A percentile compares a stretch with the other conserved stretches of the same genome.
Evolutionary conservation across 1,140 invertebrate genomes (phyloP).

Genomic region (Eriosoma lanigerum): DNA sequence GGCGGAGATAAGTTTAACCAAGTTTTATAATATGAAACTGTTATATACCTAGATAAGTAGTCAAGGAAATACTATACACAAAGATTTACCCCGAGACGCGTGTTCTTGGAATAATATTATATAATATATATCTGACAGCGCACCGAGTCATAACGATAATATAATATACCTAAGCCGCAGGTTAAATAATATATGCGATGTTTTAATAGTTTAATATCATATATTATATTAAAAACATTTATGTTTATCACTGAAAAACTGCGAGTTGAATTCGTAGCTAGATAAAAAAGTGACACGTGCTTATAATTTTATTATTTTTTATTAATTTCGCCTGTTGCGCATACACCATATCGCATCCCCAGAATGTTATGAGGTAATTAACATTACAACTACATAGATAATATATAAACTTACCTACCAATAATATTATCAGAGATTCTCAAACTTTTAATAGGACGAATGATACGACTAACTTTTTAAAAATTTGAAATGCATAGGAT

Average conservation of each 20-base stretch:
- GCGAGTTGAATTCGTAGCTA: too few species aligned
- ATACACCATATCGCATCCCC: too few species aligned
- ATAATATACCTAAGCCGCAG: background rate
- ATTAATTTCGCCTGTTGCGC: slow-evolving; percentile 19
- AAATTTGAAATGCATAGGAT: too few species aligned
- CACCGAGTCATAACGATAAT: background rate
- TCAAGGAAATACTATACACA: too few species aligned
- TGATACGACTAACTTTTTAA: too few species aligned
- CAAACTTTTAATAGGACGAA: too few species aligned
- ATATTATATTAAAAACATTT: slow-evolving; percentile 21
- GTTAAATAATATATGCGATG: background rate
- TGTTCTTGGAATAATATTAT: background rate
- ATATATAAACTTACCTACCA: too few species aligned
- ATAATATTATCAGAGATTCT: too few species aligned
- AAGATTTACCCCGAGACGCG: background rate
- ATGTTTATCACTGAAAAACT: slow-evolving; percentile 9
- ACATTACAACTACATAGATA: too few species aligned
- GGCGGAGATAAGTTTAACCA: slow-evolving; percentile 32
- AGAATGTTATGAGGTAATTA: too few species aligned
- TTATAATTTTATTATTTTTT: background rate
- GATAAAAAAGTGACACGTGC: background rate
- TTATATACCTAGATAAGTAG: too few species aligned
- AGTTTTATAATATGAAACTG: slow-evolving; percentile 2
- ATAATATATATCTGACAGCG: background rate
- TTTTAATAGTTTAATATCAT: too few species aligned